A percentile compares a stretch with the other conserved stretches of the same genome.
Evolutionary conservation across 2,888 invertebrate species (phyloP).

Genomic region (Scaptomyza reducta): DNA sequence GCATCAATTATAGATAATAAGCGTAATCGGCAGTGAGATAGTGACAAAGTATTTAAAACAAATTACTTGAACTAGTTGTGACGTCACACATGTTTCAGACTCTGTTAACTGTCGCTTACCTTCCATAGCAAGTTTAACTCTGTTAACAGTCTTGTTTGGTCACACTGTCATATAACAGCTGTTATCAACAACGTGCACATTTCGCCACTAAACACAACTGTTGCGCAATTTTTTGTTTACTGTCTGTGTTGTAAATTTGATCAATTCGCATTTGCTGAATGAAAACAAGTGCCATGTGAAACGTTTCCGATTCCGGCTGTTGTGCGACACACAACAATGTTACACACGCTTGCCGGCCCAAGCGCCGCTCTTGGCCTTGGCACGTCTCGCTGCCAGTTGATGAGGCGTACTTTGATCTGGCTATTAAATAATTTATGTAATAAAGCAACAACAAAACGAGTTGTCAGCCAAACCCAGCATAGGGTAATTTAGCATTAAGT

Average conservation of each 20-base stretch:
- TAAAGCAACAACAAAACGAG: slow-evolving; percentile 43
- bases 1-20: slow-evolving; percentile 3
- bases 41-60: not conserved
- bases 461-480: slow-evolving; percentile 29
- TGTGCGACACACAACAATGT: slow-evolving; percentile 38
- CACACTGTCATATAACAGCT: slow-evolving; percentile 55
- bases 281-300: slow-evolving; percentile 44
- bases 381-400: slow-evolving; percentile 38
- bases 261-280: slow-evolving; percentile 47
- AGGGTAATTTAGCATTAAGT: slow-evolving; percentile 39
- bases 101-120: slow-evolving; percentile 2
- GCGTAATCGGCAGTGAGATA: not conserved
- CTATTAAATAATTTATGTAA: slow-evolving; percentile 78
- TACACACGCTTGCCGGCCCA: slow-evolving; percentile 41
- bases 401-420: slow-evolving; percentile 44
- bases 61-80: slow-evolving; percentile 11
- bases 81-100: slow-evolving; percentile 27
- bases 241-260: slow-evolving; percentile 28
- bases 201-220: slow-evolving; percentile 34
- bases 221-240: slow-evolving; percentile 57
- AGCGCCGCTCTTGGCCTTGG: slow-evolving; percentile 35
- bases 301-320: slow-evolving; percentile 13
- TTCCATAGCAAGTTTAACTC: not conserved
- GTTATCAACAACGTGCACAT: slow-evolving; percentile 46
- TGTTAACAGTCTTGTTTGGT: slow-evolving; percentile 16